These are phyloP conservation scores for Shinisaurus crocodilurus DNA, from an alignment of 2,113 vertebrate species.

Conservation along the genomic window DNA sequence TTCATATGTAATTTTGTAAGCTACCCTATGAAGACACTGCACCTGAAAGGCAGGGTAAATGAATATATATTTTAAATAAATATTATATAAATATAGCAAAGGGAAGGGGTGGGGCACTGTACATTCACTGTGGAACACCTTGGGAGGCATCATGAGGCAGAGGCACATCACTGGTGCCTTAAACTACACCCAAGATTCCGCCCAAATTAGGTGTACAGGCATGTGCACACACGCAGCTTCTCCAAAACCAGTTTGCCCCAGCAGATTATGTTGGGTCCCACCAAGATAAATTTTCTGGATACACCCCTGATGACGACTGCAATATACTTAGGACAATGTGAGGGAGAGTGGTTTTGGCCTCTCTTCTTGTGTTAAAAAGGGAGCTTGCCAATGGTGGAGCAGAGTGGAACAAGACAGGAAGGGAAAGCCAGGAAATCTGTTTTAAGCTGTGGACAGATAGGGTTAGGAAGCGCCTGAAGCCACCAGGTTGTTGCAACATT, in stretches of 20 bases:
- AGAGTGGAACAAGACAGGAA: not conserved
- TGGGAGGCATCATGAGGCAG: not conserved
- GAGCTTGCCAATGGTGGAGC: not conserved
- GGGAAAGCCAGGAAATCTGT: conserved; percentile 4
- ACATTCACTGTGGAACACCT: not conserved
- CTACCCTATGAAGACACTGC: no score
- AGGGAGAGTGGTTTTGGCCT: not conserved
- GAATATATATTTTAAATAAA: no score
- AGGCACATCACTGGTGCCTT: not conserved
- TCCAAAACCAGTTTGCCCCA: not conserved
- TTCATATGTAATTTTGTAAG: no score
- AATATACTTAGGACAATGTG: not conserved
- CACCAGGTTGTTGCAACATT: not conserved
- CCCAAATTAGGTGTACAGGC: not conserved
- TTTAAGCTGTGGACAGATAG: not conserved
- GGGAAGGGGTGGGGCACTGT: not conserved
- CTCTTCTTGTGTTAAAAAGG: not conserved
- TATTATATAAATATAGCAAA: no score
- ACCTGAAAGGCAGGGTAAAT: not conserved
- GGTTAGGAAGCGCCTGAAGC: not conserved
- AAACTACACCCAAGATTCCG: not conserved
- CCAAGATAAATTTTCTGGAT: not conserved
- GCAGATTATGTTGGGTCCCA: not conserved
- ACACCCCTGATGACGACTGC: not conserved
- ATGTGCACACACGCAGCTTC: not conserved